These are phyloP conservation scores for Hyposoter didymator DNA, from an alignment of 2,888 invertebrate species.

Conservation along the genomic window DNA sequence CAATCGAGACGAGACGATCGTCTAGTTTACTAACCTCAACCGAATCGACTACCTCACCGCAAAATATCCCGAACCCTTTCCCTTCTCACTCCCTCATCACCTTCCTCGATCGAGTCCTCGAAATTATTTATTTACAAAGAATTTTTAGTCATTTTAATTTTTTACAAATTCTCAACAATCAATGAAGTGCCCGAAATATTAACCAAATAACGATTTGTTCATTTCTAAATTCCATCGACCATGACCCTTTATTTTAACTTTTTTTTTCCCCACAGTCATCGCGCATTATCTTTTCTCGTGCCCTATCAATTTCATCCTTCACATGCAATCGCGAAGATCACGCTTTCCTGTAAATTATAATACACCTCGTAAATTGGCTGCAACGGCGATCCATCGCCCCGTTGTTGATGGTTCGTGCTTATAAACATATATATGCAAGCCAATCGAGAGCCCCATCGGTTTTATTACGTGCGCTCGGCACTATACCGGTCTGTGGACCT, in stretches of 20 bases:
- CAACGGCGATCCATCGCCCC: conserved; percentile 35
- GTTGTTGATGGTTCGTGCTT: conserved; percentile 22
- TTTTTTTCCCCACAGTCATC: background rate
- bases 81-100: background rate
- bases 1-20: conserved; percentile 53
- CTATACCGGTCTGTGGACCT: conserved; percentile 8
- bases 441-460: conserved; percentile 11
- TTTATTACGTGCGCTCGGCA: conserved; percentile 20
- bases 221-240: background rate
- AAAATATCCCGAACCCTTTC: conserved; percentile 13
- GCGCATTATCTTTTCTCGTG: conserved; percentile 24
- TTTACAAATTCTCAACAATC: background rate
- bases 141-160: background rate
- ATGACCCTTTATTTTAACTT: background rate
- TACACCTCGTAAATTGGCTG: conserved; percentile 62
- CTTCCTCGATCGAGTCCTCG: background rate
- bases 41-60: conserved; percentile 22
- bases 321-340: conserved; percentile 62
- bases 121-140: background rate
- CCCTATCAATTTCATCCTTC: conserved; percentile 60
- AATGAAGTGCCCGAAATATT: background rate
- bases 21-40: conserved; percentile 52
- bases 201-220: background rate
- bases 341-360: conserved; percentile 64
- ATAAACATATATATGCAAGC: background rate